Base-by-base conservation (phyloP, 2,797 vertebrate genomes). In the Macroramphosus scolopax region DNA sequence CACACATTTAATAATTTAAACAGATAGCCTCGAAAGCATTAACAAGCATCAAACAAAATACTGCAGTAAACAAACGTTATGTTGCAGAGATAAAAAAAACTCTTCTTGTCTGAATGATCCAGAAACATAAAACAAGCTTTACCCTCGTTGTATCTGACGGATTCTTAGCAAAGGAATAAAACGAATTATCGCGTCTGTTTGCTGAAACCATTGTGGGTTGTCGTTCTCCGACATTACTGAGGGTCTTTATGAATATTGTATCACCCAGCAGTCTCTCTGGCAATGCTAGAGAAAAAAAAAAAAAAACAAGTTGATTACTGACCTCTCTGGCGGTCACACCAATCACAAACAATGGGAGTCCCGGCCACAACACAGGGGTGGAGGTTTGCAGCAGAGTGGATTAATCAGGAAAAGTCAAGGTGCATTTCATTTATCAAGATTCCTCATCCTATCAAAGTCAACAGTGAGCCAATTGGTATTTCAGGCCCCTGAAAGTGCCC, bases 371-470 rank as follows among this genome's bases (percentile, higher is more conserved):
- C 20, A 38, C 33, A 24, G 29, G 45, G 35, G 47, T 56, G 59
- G 59, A 54, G 67, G 57, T 66, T 65, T 69, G 61, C 54, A 63
- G 68, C 44, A 48, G 38, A 84, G 72, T 76, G 63, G 67, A 81
- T 88, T 89, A 68, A 89, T 89, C 84, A 84, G 52, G 51, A 75
- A 59, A 60, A 84, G 80, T 87, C 81, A 73, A 76, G 69, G 71
- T 78, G 51, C 63, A 80, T 88, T 88, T 82, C 43, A 76, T 81
- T 83, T 41, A 81, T 83, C 72, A 72, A 51, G 73, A 82, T 68
- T 68, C 68, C 69, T 74, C 60, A 58, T 79, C 55, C 75, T 68
- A 78, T 84, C 68, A 62, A 66, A 75, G 50, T 71, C 64, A 80
- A 75, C 77, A 74, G 57, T 69, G 56, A 67, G 42, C 63, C 70